Evolutionary conservation across 2,113 vertebrate species (phyloP), one percentile per base, ranked within the genome.

Genomic region (Menura novaehollandiae): DNA sequence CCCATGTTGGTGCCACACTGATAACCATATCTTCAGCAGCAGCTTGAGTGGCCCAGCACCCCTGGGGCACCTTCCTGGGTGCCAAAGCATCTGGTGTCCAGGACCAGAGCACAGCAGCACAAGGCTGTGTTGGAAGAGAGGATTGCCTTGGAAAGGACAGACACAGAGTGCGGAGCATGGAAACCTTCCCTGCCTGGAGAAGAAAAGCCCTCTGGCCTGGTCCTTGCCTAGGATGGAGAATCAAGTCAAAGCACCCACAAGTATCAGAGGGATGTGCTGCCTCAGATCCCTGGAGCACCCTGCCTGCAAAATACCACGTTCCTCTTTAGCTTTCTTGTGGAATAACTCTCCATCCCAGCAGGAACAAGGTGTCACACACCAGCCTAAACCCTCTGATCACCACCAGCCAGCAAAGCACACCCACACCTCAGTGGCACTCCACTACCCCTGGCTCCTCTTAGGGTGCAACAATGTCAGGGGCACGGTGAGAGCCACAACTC

Each of bases 21-120:
- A 96, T 95, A 96, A 89, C 80, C 39, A 0, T 95, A 96, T 96
- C 95, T 94, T 13, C 72, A 88, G 75, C 82, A 90, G 75, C 96
- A 97, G 93, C 90, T 95, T 74, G 90, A 80, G 62, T 7, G 4
- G 39, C 64, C 79, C 27, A 0, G 47, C 52, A 53, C 30, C 85
- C 73, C 43, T 8, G 0, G 75, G 82, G 90, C 90, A 43, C 43
- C 9, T 16, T 52, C 49, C 81, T 39, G 10, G 32, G n/a, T 93
- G 91, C 93, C 95, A 95, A 63, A 84, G 85, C 78, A 63, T 74
- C 82, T 83, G 56, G 51, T 86, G 67, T 33, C 41, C 82, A 46
- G 64, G 55, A 82, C 47, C 35, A 67, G 78, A 84, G 74, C n/a
- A 33, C 6, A 1, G 74, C 66, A 62, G 55, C 3, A 71, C 63